Percentiles rank a stretch among this genome's conserved stretches.
Evolutionary conservation across 2,797 vertebrate species (phyloP).

Genomic region (Champsocephalus gunnari): DNA sequence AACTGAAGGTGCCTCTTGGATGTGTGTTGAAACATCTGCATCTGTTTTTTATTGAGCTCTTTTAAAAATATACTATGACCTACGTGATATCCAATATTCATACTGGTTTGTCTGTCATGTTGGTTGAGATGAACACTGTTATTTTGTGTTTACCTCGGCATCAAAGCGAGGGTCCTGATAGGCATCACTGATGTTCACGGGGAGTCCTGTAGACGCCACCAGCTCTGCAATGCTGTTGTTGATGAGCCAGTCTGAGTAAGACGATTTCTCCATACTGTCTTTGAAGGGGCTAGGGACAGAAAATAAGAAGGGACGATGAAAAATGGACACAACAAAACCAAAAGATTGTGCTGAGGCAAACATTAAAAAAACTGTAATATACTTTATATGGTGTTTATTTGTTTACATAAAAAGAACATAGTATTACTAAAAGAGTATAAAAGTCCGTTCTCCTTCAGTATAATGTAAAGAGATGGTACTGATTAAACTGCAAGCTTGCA

Average conservation of each 20-base stretch:
- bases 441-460: neutral
- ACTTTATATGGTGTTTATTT: neutral
- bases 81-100: neutral
- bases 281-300: constrained; percentile 88
- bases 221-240: constrained; percentile 98
- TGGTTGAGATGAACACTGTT: neutral
- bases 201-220: constrained; percentile 97
- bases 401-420: neutral
- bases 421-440: too few relatives aligned
- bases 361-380: neutral
- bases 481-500: constrained; percentile 34
- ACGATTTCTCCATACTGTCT: constrained; percentile 96
- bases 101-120: neutral
- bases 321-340: constrained; percentile 7
- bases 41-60: neutral
- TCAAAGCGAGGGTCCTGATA: constrained; percentile 99
- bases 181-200: constrained; percentile 97
- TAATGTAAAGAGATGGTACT: neutral
- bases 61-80: constrained; percentile 5
- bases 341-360: neutral
- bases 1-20: neutral
- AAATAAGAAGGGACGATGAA: constrained; percentile 20
- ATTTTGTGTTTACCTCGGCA: constrained; percentile 88
- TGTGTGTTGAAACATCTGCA: neutral
- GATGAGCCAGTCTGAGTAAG: constrained; percentile 97